A percentile compares a stretch with the other conserved stretches of the same genome.
Evolutionary conservation across 2,888 invertebrate genomes (phyloP).

Genomic region (Periphyllus acericola): DNA sequence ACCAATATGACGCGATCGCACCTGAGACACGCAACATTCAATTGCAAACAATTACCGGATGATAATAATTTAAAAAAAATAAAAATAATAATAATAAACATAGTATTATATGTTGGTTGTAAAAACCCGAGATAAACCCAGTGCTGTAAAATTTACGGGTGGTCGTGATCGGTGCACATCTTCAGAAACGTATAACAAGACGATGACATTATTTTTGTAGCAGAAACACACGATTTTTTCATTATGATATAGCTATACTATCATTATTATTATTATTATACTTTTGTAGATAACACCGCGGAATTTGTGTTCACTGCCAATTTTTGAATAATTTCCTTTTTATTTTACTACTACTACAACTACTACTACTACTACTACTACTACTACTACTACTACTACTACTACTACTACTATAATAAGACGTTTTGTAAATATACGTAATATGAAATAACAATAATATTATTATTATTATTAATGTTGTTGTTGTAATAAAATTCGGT

Average conservation of each 20-base stretch:
- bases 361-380: too few relatives aligned
- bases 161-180: too few relatives aligned
- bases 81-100: too few relatives aligned
- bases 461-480: too few relatives aligned
- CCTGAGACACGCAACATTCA: neutral
- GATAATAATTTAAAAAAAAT: neutral
- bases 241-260: neutral
- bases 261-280: slow-evolving; percentile 8
- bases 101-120: neutral
- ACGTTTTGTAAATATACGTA: neutral
- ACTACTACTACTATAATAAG: neutral
- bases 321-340: neutral
- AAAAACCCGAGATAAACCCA: neutral
- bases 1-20: neutral
- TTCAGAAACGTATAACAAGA: neutral
- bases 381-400: too few relatives aligned
- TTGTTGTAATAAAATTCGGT: too few relatives aligned
- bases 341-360: too few relatives aligned
- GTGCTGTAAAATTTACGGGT: too few relatives aligned
- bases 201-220: slow-evolving; percentile 43
- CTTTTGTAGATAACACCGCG: neutral
- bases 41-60: slow-evolving; percentile 4
- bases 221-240: neutral
- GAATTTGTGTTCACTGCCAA: slow-evolving; percentile 34
- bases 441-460: too few relatives aligned